Evolutionary conservation across 2,113 vertebrate species (phyloP), one percentile per base, ranked within the genome.

Genomic region (Dinomys branickii): DNA sequence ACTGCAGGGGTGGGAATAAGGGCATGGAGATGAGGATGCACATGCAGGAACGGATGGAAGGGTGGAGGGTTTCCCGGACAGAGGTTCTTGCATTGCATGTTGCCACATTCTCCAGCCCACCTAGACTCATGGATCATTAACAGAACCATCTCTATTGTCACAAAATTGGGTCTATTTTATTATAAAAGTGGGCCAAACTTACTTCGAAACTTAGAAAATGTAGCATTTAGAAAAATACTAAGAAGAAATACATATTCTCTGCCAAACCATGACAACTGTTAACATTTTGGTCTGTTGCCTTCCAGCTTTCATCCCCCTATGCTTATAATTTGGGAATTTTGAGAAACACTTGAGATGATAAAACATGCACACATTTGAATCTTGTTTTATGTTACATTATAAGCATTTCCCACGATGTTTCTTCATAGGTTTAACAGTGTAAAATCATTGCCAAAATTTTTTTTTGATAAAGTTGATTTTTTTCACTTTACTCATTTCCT

Each of bases 241-340:
- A 95, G 38, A 81, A 85, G 78, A 35, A 50, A 35, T 73, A 85
- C 24, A 91, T 73, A 83, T 78, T 44, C 22, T 91, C 54, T 91
- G 87, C 81, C 84, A 93, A 97, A 96, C 80, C 69, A 52, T 93
- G 87, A 95, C 90, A 97, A 94, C 84, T 94, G 96, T 82, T 97
- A 97, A 96, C 52, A 94, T 96, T 94, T 96, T 88, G 61, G 56
- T 93, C 92, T 92, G 59, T 92, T 88, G 96, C 85, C 56, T 94
- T 86, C 80, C 54, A 90, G 90, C 1, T 88, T 80, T 84, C 86
- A 59, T 30, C 52, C 65, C 65, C 20, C 56, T 58, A 33, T 93
- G 89, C n/a, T 90, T 95, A 91, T 93, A 73, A 89, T 94, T 89
- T 91, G 59, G 50, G 26, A 86, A 86, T 84, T 87, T 33, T 83